These are phyloP conservation scores for Drosophila triauraria DNA, from an alignment of 1,140 invertebrate species.

Conservation along the genomic window DNA sequence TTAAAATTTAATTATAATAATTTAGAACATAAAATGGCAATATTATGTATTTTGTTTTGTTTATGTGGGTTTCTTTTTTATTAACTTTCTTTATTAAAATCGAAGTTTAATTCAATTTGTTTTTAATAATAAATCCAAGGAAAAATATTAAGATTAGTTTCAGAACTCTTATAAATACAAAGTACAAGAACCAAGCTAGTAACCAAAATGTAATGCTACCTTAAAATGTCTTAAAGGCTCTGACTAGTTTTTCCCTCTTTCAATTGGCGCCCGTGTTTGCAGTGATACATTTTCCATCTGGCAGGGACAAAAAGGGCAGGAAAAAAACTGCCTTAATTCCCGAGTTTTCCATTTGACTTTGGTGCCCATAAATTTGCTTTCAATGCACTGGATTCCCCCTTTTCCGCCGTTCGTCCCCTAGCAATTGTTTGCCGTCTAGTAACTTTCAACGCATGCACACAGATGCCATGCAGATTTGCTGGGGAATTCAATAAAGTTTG, in stretches of 20 bases:
- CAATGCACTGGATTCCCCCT: constrained; percentile 62
- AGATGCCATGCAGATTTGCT: constrained; percentile 71
- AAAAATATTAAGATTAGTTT: too few relatives aligned
- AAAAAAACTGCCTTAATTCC: constrained; percentile 64
- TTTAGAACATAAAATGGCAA: too few relatives aligned
- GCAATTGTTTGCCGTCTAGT: constrained; percentile 62
- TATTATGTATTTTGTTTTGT: too few relatives aligned
- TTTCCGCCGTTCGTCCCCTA: background rate
- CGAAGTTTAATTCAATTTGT: too few relatives aligned
- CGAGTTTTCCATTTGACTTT: constrained; percentile 77
- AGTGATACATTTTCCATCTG: constrained; percentile 26
- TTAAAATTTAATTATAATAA: too few relatives aligned
- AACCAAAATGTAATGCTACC: background rate
- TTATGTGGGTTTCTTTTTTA: too few relatives aligned
- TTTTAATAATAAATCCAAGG: too few relatives aligned
- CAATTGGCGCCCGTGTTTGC: background rate
- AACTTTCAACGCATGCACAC: constrained; percentile 41
- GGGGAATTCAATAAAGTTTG: constrained; percentile 82
- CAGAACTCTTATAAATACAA: background rate
- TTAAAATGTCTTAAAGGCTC: background rate
- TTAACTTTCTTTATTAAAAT: too few relatives aligned
- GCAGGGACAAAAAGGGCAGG: constrained; percentile 18
- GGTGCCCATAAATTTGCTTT: constrained; percentile 69
- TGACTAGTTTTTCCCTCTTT: background rate
- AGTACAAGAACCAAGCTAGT: too few relatives aligned